Evolutionary conservation across 2,797 vertebrate genomes (phyloP), one percentile per base, ranked within the genome.

Genomic region (Gadopsis bispinosus): DNA sequence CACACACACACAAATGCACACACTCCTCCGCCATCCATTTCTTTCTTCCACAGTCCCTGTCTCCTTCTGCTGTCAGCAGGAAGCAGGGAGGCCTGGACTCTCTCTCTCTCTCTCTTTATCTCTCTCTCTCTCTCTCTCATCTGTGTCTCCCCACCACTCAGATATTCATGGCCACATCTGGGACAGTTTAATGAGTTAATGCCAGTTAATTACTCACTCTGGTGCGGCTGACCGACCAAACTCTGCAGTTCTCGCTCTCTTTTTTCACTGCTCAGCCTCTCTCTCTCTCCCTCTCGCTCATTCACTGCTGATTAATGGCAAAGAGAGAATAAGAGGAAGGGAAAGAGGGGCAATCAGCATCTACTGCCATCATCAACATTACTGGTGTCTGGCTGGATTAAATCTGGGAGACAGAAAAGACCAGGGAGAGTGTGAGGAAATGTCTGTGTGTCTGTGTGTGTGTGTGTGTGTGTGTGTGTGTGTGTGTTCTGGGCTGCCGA

Each of bases 151-250:
- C 77, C 69, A 75, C 80, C 81, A 58, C 90, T 91, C 84, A 87
- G 84, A 89, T 91, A 94, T 94, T 94, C 93, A 93, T 89, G 91
- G 89, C 86, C 94, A 95, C 94, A 95, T 95, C 94, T 95, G 94
- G 93, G 94, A 94, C 91, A 93, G 87, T 94, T 95, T 95, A 95
- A 95, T 95, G 93, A 94, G 92, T 95, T 95, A 95, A 95, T 95
- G 91, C 93, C 94, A 93, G 91, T 94, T 95, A 95, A 95, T 95
- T 94, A 96, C 93, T 95, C 91, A 93, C 91, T 92, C 83, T 76
- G 89, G 89, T 94, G 92, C 88, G 80, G 91, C 90, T 91, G 93
- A 94, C 88, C 74, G 65, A 85, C 92, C 91, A 90, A 92, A 92
- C 84, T 90, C 87, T 70, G 37, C 66, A 55, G 65, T 76, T 75